Percentiles rank a stretch among this genome's conserved stretches.
Evolutionary conservation across 2,797 vertebrate species (phyloP).

Genomic region (Hipposideros larvatus): DNA sequence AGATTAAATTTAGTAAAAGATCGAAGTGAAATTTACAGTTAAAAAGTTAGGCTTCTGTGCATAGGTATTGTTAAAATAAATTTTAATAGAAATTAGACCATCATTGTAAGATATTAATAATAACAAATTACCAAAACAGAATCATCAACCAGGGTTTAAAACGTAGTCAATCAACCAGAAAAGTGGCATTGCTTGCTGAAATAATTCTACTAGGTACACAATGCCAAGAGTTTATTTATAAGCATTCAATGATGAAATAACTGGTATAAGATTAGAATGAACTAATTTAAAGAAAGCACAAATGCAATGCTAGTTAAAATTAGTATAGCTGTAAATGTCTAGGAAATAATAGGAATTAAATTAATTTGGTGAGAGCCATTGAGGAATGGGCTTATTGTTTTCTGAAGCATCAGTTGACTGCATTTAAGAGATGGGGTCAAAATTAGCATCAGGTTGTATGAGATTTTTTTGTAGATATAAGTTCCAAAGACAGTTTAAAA

Average conservation of each 20-base stretch:
- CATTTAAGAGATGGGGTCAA: not conserved
- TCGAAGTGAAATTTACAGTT: not conserved
- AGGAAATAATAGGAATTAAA: not conserved
- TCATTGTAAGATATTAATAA: constrained; percentile 3
- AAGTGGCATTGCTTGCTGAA: not conserved
- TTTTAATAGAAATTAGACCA: constrained; percentile 11
- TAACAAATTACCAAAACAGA: not conserved
- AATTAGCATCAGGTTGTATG: not conserved
- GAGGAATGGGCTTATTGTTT: not conserved
- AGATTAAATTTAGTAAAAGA: constrained; percentile 33
- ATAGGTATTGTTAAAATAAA: not conserved
- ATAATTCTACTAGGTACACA: not conserved
- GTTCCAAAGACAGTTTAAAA: constrained; percentile 23
- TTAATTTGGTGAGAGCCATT: constrained; percentile 13
- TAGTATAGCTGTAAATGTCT: not conserved
- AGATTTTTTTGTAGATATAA: not conserved
- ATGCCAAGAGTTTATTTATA: not conserved
- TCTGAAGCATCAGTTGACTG: not conserved
- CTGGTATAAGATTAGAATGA: not conserved
- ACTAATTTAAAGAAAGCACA: not conserved
- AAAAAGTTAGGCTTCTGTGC: not conserved
- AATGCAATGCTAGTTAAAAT: not conserved
- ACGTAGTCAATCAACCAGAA: not conserved
- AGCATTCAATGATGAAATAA: constrained; percentile 10
- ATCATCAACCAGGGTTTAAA: constrained; percentile 15